Percentiles rank a stretch among this genome's conserved stretches.
Conservation (phyloP, 2,888 invertebrate species). For the Eupithecia dodoneata region DNA sequence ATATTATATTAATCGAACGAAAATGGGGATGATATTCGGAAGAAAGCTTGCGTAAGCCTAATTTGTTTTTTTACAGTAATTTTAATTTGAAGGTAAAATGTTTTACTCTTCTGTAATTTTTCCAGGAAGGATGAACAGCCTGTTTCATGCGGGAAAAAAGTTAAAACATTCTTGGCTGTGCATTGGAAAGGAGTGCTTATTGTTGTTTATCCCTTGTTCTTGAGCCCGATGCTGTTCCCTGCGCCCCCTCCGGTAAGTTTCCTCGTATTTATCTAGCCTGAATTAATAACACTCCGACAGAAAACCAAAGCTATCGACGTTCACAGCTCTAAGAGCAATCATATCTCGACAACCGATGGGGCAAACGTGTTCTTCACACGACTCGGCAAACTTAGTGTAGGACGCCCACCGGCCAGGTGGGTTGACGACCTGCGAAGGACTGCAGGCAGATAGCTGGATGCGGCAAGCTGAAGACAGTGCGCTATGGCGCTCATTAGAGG, state of each 20-base stretch:
- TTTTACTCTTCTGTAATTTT: neutral
- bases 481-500: no score
- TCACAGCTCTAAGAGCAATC: no score
- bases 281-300: neutral
- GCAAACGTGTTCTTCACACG: no score
- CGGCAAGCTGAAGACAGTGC: no score
- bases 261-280: neutral
- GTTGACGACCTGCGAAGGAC: no score
- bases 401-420: no score
- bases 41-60: neutral
- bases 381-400: no score
- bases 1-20: neutral
- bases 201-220: neutral
- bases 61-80: neutral
- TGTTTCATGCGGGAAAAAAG: neutral
- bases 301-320: no score
- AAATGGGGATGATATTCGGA: neutral
- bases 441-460: no score
- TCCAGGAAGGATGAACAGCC: conserved; percentile 22
- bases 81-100: neutral
- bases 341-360: no score
- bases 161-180: conserved; percentile 21
- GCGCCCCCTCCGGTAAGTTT: conserved; percentile 51
- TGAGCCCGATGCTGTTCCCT: conserved; percentile 13
- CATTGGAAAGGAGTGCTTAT: conserved; percentile 33